Base-by-base conservation (phyloP, 2,797 vertebrate species). In the Enteromius unitaeniatus region DNA sequence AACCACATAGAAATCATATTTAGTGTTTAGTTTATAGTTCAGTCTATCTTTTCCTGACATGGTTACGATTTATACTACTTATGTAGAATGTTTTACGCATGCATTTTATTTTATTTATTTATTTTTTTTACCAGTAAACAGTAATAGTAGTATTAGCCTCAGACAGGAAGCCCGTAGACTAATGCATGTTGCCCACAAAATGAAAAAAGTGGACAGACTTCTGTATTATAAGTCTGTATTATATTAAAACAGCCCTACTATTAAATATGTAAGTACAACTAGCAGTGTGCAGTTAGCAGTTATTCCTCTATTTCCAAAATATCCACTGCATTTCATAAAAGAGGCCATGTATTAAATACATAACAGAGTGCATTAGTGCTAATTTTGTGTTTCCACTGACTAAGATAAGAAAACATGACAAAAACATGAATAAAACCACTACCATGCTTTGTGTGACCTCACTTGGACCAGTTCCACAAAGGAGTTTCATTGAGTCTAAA, bases 11-110 rank as follows among this genome's bases (percentile, higher is more conserved):
- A 87, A 86, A 88, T 40, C 23, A 60, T 26, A 26, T 60, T 84
- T 88, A 90, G 91, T 89, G 88, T 87, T 88, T 85, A 87, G 88
- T 83, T 60, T 14, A 6, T 26, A 62, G 31, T 34, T n/a, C 4
- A 34, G 19, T 53, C 51, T 53, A 6, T 53, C 6, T 53, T 21
- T 6, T 21, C 51, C 0, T 6, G 51, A 53, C 17, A n/a, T 55
- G 19, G 51, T 9, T 55, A 3, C 21, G 2, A 55, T 55, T 55
- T n/a, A 49, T 49, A 6, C 15, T 49, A n/a, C 0, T 55, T 55
- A 9, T 51, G 15, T 51, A 31, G 15, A 73, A 49, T 73, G 70
- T 21, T 47, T 49, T 31, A 28, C 28, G 9, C 45, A 51, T 26
- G 17, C 21, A 70, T 49, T 28, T 28, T 28, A 28, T 28, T 28